Evolutionary conservation across 2,113 vertebrate genomes (phyloP).

Genomic region (Rhea pennata): DNA sequence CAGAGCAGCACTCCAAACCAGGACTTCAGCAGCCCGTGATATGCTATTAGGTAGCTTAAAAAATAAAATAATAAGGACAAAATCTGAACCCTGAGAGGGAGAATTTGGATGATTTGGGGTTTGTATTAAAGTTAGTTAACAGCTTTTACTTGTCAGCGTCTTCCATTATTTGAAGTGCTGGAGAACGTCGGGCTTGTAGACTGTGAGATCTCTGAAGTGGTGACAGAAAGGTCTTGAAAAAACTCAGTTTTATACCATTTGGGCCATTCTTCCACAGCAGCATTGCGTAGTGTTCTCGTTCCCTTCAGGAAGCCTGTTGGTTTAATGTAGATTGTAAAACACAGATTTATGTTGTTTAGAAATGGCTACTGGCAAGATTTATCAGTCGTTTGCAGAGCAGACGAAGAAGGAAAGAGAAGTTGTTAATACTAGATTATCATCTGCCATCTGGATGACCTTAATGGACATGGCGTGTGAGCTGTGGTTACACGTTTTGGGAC

Average conservation of each 20-base stretch:
- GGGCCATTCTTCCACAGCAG: neutral
- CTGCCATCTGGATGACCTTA: neutral
- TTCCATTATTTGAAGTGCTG: neutral
- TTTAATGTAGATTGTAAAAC: neutral
- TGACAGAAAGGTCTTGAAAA: neutral
- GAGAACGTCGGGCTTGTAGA: neutral
- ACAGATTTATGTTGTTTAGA: neutral
- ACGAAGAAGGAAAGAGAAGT: neutral
- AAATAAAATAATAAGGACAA: neutral
- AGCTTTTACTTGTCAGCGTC: neutral
- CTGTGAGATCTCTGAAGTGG: fast-evolving
- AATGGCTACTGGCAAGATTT: neutral
- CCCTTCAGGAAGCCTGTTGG: neutral
- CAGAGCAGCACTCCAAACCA: neutral
- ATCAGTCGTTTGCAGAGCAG: neutral
- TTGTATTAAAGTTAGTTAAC: neutral
- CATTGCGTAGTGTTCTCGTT: fast-evolving
- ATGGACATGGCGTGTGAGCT: fast-evolving
- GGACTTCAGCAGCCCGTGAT: neutral
- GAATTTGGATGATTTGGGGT: neutral
- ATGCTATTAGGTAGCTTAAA: neutral
- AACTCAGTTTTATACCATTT: neutral
- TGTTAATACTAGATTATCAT: neutral
- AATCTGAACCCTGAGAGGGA: neutral
- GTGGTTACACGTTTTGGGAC: neutral